Evolutionary conservation across 2,797 vertebrate genomes (phyloP).

Genomic region (Pangasius larnaudii): DNA sequence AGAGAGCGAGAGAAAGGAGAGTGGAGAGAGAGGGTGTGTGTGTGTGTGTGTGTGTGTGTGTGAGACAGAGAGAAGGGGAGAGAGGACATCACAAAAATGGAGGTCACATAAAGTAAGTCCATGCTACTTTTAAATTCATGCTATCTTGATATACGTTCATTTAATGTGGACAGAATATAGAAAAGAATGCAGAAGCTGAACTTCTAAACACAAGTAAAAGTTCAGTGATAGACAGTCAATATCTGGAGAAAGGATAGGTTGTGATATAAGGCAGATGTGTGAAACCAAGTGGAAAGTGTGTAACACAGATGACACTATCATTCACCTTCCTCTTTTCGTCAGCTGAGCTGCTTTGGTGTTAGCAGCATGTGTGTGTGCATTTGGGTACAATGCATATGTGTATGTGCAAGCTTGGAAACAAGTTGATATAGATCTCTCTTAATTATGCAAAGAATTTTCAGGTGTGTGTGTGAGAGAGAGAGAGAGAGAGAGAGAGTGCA

Average conservation of each 20-base stretch:
- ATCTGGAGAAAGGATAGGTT: not conserved
- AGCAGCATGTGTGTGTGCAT: not conserved
- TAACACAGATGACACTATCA: not conserved
- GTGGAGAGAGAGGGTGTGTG: not conserved
- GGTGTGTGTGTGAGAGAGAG: not conserved
- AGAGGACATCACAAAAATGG: conserved; percentile 30
- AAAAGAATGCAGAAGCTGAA: not conserved
- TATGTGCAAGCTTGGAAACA: conserved; percentile 11
- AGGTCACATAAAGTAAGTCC: conserved; percentile 51
- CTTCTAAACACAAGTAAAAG: not conserved
- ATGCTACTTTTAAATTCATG: not conserved
- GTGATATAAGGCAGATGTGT: not conserved
- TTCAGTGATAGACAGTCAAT: not conserved
- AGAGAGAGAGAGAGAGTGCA: not conserved
- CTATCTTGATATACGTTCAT: not conserved
- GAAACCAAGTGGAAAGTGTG: not conserved
- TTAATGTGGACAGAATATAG: not conserved
- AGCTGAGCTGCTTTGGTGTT: not conserved
- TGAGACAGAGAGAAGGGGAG: not conserved
- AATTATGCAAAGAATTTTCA: not conserved
- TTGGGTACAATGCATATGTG: not conserved
- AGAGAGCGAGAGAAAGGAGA: not conserved
- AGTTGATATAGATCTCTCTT: not conserved
- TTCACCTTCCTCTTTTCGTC: conserved; percentile 24
- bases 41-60: no score